Evolutionary conservation across 2,113 vertebrate genomes (phyloP), one percentile per base, ranked within the genome.

Genomic region (Plestiodon gilberti): DNA sequence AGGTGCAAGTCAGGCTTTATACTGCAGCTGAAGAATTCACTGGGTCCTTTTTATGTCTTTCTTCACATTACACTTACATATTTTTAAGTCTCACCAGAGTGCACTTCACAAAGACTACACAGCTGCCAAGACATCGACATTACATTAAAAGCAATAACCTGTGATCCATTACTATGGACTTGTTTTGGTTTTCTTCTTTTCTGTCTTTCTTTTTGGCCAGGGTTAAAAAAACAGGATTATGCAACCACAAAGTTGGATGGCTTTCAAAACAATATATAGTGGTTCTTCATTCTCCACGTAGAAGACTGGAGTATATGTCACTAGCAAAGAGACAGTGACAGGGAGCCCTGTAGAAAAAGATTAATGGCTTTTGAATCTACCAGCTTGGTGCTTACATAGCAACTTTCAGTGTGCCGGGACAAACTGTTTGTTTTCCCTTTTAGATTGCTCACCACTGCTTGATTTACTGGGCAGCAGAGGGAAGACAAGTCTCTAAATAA

Each of bases 401-500:
- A 83, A 75, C 91, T 96, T 95, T 90, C 92, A 93, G 25, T 80
- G 83, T 93, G 82, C 88, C 81, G 55, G 83, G 77, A 91, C 87
- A 94, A 94, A 93, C 85, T 87, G 40, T 96, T 96, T 96, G 92
- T 94, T 96, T 95, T 94, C 82, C 70, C 71, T 89, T 91, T 93
- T 89, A 89, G 89, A 91, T 94, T 94, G 86, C 82, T 93, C 83
- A 93, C 84, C 76, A 77, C 57, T 88, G 92, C 88, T 95, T 95
- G 94, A 94, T 93, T 96, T 95, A 93, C 91, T 90, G 91, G 87
- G 88, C 90, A 95, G 75, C 55, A 85, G 89, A 93, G 89, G 92
- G 91, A 93, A 96, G 93, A 94, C 82, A 95, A 92, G 79, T 81
- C 91, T 95, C 95, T 93, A 91, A 96, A 95, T 92, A 95, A 90